A percentile compares a stretch with the other conserved stretches of the same genome.
Conservation (phyloP, 2,113 vertebrate genomes). For the Butastur rufipennis region DNA sequence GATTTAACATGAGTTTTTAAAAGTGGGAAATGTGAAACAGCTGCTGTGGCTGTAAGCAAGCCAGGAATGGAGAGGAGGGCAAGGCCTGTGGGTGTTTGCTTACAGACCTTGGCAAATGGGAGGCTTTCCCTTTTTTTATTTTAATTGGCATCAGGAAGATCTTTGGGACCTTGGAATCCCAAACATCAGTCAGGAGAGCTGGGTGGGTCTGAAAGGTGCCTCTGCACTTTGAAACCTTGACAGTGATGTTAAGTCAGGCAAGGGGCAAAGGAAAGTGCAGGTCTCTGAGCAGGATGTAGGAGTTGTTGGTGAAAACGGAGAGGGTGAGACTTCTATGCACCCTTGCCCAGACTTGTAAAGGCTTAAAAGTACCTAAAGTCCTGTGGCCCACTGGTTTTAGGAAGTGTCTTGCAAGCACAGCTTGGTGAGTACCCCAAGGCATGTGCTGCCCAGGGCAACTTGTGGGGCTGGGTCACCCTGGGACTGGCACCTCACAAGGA, state of each 20-base stretch:
- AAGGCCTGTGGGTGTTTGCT: neutral
- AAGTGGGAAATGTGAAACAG: neutral
- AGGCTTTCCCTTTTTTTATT: neutral
- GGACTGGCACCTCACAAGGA: neutral
- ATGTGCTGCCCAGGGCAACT: accelerated
- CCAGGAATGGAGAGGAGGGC: neutral
- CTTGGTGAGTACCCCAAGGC: neutral
- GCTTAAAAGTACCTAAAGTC: neutral
- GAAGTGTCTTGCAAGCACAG: accelerated
- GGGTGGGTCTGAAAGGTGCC: neutral
- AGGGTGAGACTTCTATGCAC: neutral
- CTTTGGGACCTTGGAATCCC: neutral
- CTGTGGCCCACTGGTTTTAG: accelerated
- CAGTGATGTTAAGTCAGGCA: neutral
- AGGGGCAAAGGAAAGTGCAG: neutral
- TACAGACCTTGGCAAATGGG: neutral
- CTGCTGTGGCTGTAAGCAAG: neutral
- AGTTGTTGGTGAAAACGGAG: neutral
- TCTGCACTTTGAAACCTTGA: neutral
- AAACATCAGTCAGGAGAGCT: neutral
- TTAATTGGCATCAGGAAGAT: neutral
- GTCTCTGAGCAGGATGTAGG: neutral
- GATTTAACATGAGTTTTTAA: neutral
- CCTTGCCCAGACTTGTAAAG: neutral
- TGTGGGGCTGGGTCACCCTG: neutral